These are phyloP conservation scores for Metaphire vulgaris DNA, from an alignment of 1,140 invertebrate genomes.

Conservation along the genomic window DNA sequence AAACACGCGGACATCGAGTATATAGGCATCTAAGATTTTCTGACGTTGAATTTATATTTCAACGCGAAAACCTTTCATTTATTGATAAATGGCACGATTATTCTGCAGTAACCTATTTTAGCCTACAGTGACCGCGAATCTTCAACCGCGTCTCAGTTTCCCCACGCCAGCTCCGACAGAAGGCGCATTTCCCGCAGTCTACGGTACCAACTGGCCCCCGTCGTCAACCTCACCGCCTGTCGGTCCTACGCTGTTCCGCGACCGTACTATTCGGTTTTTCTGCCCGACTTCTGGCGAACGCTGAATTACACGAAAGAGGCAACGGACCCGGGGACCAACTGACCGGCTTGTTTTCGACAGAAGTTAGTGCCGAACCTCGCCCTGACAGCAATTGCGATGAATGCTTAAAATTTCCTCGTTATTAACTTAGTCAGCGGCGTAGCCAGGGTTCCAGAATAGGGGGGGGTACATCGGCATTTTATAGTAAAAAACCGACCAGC, in stretches of 20 bases:
- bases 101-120: too few species aligned
- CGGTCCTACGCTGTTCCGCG: background rate
- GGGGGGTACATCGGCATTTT: too few species aligned
- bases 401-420: conserved; percentile 29
- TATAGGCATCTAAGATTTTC: too few species aligned
- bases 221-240: conserved; percentile 25
- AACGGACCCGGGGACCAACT: background rate
- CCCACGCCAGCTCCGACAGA: background rate
- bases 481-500: too few species aligned
- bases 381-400: conserved; percentile 29
- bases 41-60: too few species aligned
- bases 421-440: too few species aligned
- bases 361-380: conserved; percentile 21
- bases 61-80: too few species aligned
- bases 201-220: conserved; percentile 20
- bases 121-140: background rate
- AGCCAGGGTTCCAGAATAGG: too few species aligned
- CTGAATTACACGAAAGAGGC: background rate
- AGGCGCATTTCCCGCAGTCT: background rate
- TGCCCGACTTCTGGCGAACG: background rate
- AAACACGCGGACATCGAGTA: too few species aligned
- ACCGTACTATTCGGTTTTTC: background rate
- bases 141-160: background rate
- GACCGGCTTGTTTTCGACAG: conserved; percentile 4
- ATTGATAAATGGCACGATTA: too few species aligned